Conservation (phyloP, 2,113 vertebrate species). For the Aphyosemion australe region DNA sequence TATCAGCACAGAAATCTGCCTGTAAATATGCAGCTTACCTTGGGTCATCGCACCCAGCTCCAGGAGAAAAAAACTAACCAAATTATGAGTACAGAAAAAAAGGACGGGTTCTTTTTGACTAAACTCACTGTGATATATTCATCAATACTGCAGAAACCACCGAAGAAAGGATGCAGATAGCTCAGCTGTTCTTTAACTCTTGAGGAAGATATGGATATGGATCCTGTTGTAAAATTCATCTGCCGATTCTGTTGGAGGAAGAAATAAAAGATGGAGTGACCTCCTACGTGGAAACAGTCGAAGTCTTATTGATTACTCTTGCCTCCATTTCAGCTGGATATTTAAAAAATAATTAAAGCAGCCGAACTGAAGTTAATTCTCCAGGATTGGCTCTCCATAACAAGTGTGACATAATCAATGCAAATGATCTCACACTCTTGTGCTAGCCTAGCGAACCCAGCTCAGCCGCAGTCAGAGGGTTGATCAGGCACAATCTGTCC, state of each 20-base stretch:
- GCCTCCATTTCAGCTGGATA: constrained; percentile 57
- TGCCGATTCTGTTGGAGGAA: constrained; percentile 58
- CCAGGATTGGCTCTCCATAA: constrained; percentile 58
- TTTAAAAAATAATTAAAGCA: constrained; percentile 66
- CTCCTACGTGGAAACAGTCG: constrained; percentile 45
- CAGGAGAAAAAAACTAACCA: constrained; percentile 4
- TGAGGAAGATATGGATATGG: constrained; percentile 40
- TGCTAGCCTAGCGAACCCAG: constrained; percentile 44
- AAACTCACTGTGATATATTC: constrained; percentile 56
- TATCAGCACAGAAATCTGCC: constrained; percentile 4
- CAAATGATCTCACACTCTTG: constrained; percentile 55
- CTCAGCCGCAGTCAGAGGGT: constrained; percentile 21
- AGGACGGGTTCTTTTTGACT: constrained; percentile 47
- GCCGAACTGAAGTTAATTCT: constrained; percentile 69
- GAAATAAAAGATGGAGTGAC: constrained; percentile 58
- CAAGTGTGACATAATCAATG: constrained; percentile 70
- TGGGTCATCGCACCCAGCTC: constrained; percentile 17
- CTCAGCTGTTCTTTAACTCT: constrained; percentile 52
- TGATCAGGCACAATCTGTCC: constrained; percentile 56
- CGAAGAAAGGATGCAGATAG: constrained; percentile 38
- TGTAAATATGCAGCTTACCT: constrained; percentile 22
- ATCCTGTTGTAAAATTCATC: constrained; percentile 61
- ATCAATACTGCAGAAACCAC: constrained; percentile 63
- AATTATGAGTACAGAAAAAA: neutral
- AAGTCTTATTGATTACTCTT: constrained; percentile 63